Evolutionary conservation across 1,140 invertebrate species (phyloP).

Genomic region (Branchinecta lynchi): DNA sequence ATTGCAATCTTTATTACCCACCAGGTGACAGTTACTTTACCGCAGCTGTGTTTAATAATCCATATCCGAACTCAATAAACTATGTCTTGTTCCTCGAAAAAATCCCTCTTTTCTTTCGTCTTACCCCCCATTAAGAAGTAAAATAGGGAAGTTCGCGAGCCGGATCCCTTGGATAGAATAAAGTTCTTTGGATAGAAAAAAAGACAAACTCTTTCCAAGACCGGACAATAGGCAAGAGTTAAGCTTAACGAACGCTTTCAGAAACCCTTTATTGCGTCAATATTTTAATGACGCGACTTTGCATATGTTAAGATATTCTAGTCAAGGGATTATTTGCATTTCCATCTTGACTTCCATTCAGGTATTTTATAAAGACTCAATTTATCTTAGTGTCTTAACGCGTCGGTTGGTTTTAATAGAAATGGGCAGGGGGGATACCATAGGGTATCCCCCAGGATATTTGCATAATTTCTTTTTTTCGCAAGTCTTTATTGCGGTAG

Average conservation of each 20-base stretch:
- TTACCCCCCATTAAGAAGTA: not conserved
- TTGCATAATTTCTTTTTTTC: not conserved
- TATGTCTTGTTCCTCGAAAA: not conserved
- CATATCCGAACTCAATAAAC: no score
- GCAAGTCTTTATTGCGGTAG: not conserved
- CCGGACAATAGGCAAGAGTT: not conserved
- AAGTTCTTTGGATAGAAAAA: not conserved
- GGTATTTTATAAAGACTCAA: conserved; percentile 10
- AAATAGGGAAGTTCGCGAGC: not conserved
- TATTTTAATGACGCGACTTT: not conserved
- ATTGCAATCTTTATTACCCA: conserved; percentile 8
- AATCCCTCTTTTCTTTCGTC: not conserved
- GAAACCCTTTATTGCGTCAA: not conserved
- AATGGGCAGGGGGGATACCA: no score
- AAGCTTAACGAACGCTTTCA: not conserved
- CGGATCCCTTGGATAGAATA: no score
- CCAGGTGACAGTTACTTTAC: not conserved
- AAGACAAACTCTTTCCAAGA: not conserved
- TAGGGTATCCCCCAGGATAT: not conserved
- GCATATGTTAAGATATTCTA: not conserved
- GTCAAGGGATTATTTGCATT: not conserved
- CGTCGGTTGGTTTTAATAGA: not conserved
- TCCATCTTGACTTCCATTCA: not conserved
- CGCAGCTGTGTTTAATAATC: no score
- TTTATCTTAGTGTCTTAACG: conserved; percentile 10